Conservation (phyloP, 2,888 invertebrate species). For the Empis stercorea region DNA sequence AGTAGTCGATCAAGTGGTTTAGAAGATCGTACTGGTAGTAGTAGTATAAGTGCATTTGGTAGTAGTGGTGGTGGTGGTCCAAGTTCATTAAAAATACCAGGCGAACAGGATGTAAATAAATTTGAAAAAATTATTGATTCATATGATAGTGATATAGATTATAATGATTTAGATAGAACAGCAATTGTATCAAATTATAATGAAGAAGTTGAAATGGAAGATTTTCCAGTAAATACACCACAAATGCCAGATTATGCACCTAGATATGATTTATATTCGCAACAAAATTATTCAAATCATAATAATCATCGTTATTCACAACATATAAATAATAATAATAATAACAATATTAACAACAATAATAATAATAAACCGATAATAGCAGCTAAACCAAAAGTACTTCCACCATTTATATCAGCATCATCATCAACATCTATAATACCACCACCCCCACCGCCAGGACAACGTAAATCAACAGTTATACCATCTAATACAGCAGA, state of each 20-base stretch:
- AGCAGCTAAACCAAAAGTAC: conserved; percentile 9
- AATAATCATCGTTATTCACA: neutral
- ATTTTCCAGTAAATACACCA: conserved; percentile 32
- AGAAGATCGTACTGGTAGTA: conserved; percentile 12
- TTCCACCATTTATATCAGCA: conserved; percentile 3
- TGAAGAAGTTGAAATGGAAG: conserved; percentile 33
- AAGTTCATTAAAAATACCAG: conserved; percentile 29
- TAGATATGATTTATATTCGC: conserved; percentile 16
- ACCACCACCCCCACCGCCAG: conserved; percentile 22
- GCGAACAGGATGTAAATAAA: conserved; percentile 26
- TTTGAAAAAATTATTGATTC: conserved; percentile 18
- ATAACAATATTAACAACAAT: neutral
- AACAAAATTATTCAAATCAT: conserved; percentile 5
- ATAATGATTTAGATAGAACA: conserved; percentile 25
- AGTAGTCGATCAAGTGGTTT: conserved; percentile 9
- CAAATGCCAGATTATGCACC: conserved; percentile 23
- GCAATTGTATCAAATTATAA: conserved; percentile 32
- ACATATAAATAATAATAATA: too few relatives aligned
- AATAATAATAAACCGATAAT: conserved; percentile 5
- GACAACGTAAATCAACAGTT: conserved; percentile 15
- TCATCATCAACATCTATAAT: neutral
- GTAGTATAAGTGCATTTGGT: conserved; percentile 16
- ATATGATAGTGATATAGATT: conserved; percentile 23
- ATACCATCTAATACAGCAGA: conserved; percentile 25
- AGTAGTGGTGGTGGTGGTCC: conserved; percentile 23